Percentiles rank a stretch among this genome's conserved stretches.
Evolutionary conservation across 2,113 vertebrate genomes (phyloP).

Genomic region (Callocephalon fimbriatum): DNA sequence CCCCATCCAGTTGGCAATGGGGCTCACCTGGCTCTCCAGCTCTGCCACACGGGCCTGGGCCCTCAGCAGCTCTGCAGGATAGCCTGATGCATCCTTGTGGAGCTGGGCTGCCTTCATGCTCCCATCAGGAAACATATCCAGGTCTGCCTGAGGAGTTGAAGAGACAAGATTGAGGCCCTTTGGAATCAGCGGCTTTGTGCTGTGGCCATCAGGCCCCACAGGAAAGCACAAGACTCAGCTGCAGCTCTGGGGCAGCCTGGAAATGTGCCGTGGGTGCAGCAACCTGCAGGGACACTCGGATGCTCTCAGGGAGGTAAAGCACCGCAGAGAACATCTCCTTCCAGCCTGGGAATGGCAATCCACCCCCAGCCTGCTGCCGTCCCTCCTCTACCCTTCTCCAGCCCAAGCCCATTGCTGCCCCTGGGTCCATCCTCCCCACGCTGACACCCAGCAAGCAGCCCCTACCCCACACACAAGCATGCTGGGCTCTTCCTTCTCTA

Average conservation of each 20-base stretch:
- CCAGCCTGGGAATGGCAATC: background rate
- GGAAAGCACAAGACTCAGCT: no score
- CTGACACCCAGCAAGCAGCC: background rate
- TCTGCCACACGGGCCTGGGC: background rate
- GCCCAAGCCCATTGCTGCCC: background rate
- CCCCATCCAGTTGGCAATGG: background rate
- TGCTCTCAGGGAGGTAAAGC: background rate
- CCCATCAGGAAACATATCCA: no score
- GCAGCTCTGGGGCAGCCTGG: background rate
- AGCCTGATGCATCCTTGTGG: background rate
- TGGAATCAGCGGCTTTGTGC: no score
- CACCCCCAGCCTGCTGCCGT: background rate
- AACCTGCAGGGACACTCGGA: conserved; percentile 14
- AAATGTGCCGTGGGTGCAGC: background rate
- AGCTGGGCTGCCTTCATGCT: no score
- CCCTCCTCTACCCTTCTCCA: background rate
- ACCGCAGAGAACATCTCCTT: background rate
- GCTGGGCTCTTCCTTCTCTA: background rate
- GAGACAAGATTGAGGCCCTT: no score
- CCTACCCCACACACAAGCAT: background rate
- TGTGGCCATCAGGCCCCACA: no score
- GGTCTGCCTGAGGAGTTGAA: no score
- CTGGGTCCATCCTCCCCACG: background rate
- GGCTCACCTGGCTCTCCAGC: background rate
- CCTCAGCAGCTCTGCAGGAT: background rate